Conservation (phyloP, 2,888 invertebrate genomes). For the Fabriciana adippe region DNA sequence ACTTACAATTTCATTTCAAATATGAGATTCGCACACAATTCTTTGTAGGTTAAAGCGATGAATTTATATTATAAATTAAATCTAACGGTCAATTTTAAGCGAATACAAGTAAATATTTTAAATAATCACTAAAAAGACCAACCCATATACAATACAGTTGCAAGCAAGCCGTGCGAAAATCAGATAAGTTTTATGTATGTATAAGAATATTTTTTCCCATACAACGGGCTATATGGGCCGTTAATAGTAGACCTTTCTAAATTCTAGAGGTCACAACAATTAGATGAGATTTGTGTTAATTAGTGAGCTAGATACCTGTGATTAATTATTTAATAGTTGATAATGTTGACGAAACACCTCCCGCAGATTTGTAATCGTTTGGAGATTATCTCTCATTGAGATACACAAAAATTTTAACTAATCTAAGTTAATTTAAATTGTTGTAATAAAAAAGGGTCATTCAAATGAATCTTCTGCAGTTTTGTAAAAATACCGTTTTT, state of each 20-base stretch:
- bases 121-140: conserved; percentile 45
- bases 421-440: too few species aligned
- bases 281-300: conserved; percentile 39
- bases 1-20: not conserved
- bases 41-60: conserved; percentile 3
- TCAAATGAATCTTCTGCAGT: too few species aligned
- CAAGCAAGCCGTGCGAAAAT: conserved; percentile 75
- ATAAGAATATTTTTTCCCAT: conserved; percentile 74
- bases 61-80: conserved; percentile 15
- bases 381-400: not conserved
- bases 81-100: not conserved
- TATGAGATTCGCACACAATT: conserved; percentile 1
- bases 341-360: not conserved
- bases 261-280: conserved; percentile 48
- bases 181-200: conserved; percentile 77
- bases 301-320: conserved; percentile 25
- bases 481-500: too few species aligned
- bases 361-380: not conserved
- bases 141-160: conserved; percentile 70
- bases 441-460: too few species aligned
- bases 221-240: conserved; percentile 53
- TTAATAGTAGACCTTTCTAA: conserved; percentile 54
- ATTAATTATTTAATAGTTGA: conserved; percentile 22
- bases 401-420: not conserved
- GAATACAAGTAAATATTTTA: conserved; percentile 23